These are phyloP conservation scores for Sweltsa coloradensis DNA, from an alignment of 1,140 invertebrate genomes.

Conservation along the genomic window DNA sequence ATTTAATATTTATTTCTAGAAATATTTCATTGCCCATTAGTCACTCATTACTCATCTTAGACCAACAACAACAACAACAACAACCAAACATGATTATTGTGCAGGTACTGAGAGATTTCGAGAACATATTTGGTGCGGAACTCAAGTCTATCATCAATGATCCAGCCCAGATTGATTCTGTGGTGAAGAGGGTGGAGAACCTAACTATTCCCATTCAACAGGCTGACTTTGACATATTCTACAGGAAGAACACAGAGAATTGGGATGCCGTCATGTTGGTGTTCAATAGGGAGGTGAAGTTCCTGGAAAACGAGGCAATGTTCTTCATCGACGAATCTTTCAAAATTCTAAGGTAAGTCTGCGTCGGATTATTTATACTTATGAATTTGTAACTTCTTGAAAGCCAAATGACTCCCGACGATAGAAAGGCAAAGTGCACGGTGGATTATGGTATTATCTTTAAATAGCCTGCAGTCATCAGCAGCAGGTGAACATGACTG, in stretches of 20 bases:
- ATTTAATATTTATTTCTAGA: background rate
- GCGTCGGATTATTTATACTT: constrained; percentile 6
- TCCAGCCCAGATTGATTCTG: constrained; percentile 69
- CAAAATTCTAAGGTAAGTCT: constrained; percentile 44
- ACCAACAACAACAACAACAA: constrained; percentile 11
- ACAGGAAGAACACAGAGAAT: constrained; percentile 56
- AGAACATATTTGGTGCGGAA: constrained; percentile 77
- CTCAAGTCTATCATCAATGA: constrained; percentile 75
- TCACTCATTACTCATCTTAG: background rate
- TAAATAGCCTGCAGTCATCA: no score
- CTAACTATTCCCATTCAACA: constrained; percentile 58
- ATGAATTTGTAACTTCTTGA: no score
- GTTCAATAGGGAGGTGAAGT: constrained; percentile 58
- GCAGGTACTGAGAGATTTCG: constrained; percentile 67
- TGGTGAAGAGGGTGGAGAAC: constrained; percentile 56
- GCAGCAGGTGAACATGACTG: no score
- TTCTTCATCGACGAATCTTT: constrained; percentile 80
- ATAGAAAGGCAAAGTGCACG: no score
- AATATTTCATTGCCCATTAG: background rate
- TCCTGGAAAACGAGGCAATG: constrained; percentile 69
- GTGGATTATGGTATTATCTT: no score
- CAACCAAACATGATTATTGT: no score
- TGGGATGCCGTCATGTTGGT: constrained; percentile 69
- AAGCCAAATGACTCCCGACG: no score
- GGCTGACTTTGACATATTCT: constrained; percentile 72